Percentiles rank a stretch among this genome's conserved stretches.
Evolutionary conservation across 2,888 invertebrate species (phyloP).

Genomic region (Hartigia nigra): DNA sequence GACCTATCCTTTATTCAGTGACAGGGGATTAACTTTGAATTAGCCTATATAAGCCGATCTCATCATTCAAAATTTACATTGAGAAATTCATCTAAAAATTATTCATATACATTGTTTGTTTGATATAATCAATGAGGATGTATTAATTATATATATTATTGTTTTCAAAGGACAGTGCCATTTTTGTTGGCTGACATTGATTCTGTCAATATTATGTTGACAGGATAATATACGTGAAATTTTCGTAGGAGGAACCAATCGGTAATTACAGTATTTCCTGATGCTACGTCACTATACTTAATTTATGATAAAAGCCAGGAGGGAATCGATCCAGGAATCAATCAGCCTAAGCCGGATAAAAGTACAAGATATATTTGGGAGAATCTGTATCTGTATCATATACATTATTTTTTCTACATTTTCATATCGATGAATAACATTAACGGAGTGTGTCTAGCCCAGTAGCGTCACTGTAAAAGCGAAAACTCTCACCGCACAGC

Average conservation of each 20-base stretch:
- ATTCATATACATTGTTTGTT: neutral
- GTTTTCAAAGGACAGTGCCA: too few relatives aligned
- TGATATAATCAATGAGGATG: neutral
- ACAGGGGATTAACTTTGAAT: neutral
- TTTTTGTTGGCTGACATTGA: neutral
- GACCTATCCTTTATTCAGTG: neutral
- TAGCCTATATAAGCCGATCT: neutral
- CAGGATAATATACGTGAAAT: neutral
- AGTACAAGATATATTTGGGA: neutral
- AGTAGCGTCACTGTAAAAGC: neutral
- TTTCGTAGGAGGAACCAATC: neutral
- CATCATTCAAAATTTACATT: neutral
- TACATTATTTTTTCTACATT: neutral
- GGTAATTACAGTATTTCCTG: neutral
- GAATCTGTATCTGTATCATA: neutral
- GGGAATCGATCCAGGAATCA: neutral
- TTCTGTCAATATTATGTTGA: neutral
- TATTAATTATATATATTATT: too few relatives aligned
- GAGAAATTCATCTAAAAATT: neutral
- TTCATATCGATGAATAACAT: neutral
- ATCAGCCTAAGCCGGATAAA: neutral
- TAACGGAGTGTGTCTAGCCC: neutral
- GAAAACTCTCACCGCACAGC: neutral
- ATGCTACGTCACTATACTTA: neutral
- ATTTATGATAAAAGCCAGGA: neutral